phyloP scores from a whole-genome alignment of 2,888 invertebrate species.

The Stenurella melanura region DNA sequence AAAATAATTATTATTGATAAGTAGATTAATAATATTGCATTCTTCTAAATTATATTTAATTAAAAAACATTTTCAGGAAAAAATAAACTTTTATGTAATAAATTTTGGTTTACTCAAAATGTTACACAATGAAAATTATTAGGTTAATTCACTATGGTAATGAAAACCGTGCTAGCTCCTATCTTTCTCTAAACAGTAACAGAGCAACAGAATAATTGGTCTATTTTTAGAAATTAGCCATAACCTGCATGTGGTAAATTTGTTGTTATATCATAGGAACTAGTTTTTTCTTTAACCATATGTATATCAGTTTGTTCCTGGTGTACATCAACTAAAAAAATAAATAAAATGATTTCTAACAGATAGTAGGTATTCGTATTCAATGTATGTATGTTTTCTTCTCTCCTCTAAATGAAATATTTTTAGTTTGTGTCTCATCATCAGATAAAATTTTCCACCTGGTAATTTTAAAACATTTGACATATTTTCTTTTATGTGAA shows the following conservation, averaged over 20 bases:
- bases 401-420: background rate
- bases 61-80: background rate
- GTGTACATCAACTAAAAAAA: background rate
- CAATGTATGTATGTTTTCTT: background rate
- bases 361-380: no score
- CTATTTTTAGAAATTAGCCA: constrained; percentile 31
- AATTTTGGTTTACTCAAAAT: background rate
- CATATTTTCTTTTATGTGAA: background rate
- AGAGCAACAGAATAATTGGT: constrained; percentile 10
- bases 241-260: constrained; percentile 18
- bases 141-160: constrained; percentile 12
- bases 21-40: background rate
- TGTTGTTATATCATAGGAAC: background rate
- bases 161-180: background rate
- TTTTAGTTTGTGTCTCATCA: background rate
- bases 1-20: background rate
- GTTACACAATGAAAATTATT: constrained; percentile 4
- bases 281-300: constrained; percentile 7
- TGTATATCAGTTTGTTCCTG: background rate
- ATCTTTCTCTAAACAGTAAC: constrained; percentile 24
- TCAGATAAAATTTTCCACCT: background rate
- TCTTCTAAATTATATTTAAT: no score
- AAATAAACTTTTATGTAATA: background rate
- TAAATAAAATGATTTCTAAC: background rate
- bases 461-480: background rate